Conservation (phyloP, 2,113 vertebrate genomes). For the Nicator chloris region DNA sequence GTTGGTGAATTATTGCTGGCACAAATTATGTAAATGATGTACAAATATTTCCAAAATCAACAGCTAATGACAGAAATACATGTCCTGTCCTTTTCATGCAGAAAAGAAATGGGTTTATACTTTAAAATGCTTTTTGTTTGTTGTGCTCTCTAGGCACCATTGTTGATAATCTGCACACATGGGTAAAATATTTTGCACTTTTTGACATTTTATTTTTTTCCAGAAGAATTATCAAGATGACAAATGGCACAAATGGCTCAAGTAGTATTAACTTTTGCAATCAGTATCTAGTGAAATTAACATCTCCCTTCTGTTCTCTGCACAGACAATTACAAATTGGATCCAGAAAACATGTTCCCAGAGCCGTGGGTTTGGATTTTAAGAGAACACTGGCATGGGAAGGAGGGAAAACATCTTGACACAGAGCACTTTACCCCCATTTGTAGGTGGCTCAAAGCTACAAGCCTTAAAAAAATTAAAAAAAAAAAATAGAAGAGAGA, state of each 20-base stretch:
- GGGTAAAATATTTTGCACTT: neutral
- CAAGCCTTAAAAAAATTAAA: neutral
- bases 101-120: neutral
- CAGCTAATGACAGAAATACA: neutral
- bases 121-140: neutral
- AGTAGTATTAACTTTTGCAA: neutral
- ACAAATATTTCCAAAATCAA: neutral
- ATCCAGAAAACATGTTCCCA: neutral
- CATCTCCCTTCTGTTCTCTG: neutral
- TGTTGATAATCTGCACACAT: neutral
- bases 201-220: neutral
- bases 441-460: neutral
- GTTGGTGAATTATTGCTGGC: neutral
- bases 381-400: neutral
- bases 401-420: neutral
- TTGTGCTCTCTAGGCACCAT: neutral
- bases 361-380: neutral
- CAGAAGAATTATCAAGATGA: neutral
- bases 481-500: neutral
- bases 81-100: neutral
- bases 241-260: neutral
- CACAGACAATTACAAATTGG: neutral
- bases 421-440: neutral
- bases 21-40: neutral
- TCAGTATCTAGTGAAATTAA: constrained; percentile 8